phyloP scores from a whole-genome alignment of 2,888 invertebrate species.

The Hartigia nigra region DNA sequence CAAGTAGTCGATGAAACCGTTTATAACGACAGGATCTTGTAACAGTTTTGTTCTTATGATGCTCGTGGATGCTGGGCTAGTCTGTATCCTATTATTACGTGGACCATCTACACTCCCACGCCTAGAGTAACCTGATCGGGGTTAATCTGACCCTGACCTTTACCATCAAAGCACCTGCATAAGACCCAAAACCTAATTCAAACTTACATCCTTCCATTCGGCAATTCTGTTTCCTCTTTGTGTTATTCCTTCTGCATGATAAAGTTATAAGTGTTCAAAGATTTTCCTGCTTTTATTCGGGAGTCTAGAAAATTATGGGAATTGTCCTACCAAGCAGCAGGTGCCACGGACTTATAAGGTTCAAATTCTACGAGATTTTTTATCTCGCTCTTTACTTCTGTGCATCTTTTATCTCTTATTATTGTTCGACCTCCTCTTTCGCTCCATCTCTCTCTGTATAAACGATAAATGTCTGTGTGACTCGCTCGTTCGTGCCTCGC shows the following conservation, averaged over 20 bases:
- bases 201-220: constrained; percentile 38
- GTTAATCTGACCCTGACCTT: constrained; percentile 65
- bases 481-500: constrained; percentile 43
- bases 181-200: constrained; percentile 31
- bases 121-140: constrained; percentile 63
- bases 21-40: constrained; percentile 38
- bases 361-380: constrained; percentile 51
- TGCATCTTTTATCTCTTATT: not conserved
- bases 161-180: constrained; percentile 36
- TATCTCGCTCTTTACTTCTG: not conserved
- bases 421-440: not conserved
- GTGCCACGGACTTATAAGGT: constrained; percentile 58
- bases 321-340: constrained; percentile 52
- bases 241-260: not conserved
- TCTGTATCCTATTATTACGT: constrained; percentile 60
- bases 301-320: constrained; percentile 37
- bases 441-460: constrained; percentile 27
- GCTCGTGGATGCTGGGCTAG: constrained; percentile 1
- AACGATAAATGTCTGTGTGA: constrained; percentile 17
- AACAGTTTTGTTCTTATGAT: not conserved
- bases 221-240: constrained; percentile 32
- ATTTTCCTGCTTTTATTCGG: not conserved
- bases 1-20: constrained; percentile 48
- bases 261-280: not conserved
- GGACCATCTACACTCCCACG: constrained; percentile 62